These are phyloP conservation scores for Siphlonurus alternatus DNA, from an alignment of 2,888 invertebrate species.

Conservation along the genomic window DNA sequence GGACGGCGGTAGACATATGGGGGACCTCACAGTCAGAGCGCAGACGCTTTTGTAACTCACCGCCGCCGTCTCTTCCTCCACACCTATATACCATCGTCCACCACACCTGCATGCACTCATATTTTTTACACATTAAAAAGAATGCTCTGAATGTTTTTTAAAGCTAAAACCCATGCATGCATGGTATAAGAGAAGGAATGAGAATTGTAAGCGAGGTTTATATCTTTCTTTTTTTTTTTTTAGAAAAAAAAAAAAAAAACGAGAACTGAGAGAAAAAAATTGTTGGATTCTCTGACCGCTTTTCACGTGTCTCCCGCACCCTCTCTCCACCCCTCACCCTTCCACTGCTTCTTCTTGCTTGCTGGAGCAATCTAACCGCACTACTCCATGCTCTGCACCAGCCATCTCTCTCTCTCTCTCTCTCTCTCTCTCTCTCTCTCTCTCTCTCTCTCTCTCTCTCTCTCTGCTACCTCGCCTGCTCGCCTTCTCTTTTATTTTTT, in stretches of 20 bases:
- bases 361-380: not conserved
- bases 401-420: not conserved
- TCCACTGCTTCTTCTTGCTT: not conserved
- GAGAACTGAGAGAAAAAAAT: not conserved
- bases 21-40: not conserved
- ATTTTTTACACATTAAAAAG: not conserved
- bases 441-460: not conserved
- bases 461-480: conserved; percentile 1
- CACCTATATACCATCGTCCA: not conserved
- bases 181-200: not conserved
- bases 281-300: not conserved
- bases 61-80: not conserved
- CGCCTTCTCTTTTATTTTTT: conserved; percentile 4
- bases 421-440: conserved; percentile 1
- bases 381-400: not conserved
- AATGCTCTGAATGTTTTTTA: not conserved
- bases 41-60: not conserved
- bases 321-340: conserved; percentile 8
- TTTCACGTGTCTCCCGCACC: not conserved
- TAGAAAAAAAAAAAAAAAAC: not conserved
- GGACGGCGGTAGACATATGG: too few relatives aligned
- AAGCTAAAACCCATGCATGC: not conserved
- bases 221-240: too few relatives aligned
- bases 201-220: not conserved
- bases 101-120: not conserved